phyloP scores from a whole-genome alignment of 2,888 invertebrate species.

The Pyrochroa serraticornis region DNA sequence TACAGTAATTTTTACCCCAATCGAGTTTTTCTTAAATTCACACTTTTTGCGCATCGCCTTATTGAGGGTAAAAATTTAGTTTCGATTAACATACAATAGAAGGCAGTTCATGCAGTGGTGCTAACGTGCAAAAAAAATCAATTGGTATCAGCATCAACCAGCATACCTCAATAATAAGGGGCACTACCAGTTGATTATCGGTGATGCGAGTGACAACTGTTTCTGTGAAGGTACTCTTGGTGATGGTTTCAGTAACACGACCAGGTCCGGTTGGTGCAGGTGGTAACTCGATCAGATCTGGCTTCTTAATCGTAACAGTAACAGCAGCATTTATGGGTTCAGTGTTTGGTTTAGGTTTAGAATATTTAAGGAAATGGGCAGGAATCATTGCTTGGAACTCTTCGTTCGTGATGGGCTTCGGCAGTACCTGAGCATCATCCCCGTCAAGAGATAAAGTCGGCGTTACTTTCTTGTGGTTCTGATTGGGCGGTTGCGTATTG shows the following conservation, averaged over 20 bases:
- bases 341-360: slow-evolving; percentile 32
- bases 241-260: slow-evolving; percentile 91
- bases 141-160: slow-evolving; percentile 30
- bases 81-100: background rate
- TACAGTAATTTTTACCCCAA: too few relatives aligned
- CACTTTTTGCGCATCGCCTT: too few relatives aligned
- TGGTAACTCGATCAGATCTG: slow-evolving; percentile 72
- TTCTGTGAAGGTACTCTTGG: slow-evolving; percentile 94
- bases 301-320: slow-evolving; percentile 85
- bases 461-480: slow-evolving; percentile 57
- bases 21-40: too few relatives aligned
- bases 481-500: slow-evolving; percentile 32
- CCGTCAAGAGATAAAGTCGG: slow-evolving; percentile 62
- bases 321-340: slow-evolving; percentile 65
- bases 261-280: slow-evolving; percentile 85
- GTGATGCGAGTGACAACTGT: slow-evolving; percentile 93
- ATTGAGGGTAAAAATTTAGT: too few relatives aligned
- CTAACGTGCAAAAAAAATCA: slow-evolving; percentile 3
- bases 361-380: slow-evolving; percentile 76
- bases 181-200: slow-evolving; percentile 86
- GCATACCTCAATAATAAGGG: slow-evolving; percentile 88
- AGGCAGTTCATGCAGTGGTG: background rate
- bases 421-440: slow-evolving; percentile 62
- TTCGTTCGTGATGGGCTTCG: slow-evolving; percentile 89
- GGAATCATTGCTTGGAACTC: slow-evolving; percentile 96